These are phyloP conservation scores for Melinaea menophilus DNA, from an alignment of 2,888 invertebrate genomes.

Conservation along the genomic window DNA sequence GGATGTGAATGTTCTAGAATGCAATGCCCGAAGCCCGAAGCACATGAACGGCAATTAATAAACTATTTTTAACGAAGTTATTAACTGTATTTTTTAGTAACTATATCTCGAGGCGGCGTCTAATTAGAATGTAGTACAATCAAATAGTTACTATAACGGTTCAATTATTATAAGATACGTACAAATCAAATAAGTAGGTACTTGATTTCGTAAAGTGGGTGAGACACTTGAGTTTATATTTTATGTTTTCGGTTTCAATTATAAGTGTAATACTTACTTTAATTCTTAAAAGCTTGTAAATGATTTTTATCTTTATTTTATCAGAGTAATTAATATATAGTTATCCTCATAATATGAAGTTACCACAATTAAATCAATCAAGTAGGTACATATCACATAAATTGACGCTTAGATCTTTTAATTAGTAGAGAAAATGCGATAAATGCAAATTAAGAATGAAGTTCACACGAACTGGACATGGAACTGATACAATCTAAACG, in stretches of 20 bases:
- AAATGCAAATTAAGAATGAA: constrained; percentile 27
- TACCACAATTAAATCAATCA: constrained; percentile 8
- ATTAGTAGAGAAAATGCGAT: constrained; percentile 27
- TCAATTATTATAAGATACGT: constrained; percentile 40
- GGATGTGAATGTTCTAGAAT: constrained; percentile 31
- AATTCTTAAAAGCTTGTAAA: too few relatives aligned
- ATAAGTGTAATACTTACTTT: too few relatives aligned
- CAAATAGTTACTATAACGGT: constrained; percentile 51
- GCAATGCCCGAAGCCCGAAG: constrained; percentile 26
- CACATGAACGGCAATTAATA: constrained; percentile 33
- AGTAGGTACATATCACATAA: constrained; percentile 13
- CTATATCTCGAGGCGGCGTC: constrained; percentile 47
- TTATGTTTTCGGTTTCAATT: too few relatives aligned
- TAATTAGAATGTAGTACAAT: constrained; percentile 52
- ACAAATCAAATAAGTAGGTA: neutral
- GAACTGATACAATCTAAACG: constrained; percentile 2
- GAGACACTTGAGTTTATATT: neutral
- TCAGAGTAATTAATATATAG: too few relatives aligned
- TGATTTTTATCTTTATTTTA: too few relatives aligned
- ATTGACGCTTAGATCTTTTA: constrained; percentile 26
- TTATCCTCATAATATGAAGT: too few relatives aligned
- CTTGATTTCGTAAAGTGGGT: neutral
- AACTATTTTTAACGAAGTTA: constrained; percentile 39
- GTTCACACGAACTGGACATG: constrained; percentile 24
- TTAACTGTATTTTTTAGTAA: constrained; percentile 45